Evolutionary conservation across 1,140 invertebrate species (phyloP).

Genomic region (Drosophila bifasciata): DNA sequence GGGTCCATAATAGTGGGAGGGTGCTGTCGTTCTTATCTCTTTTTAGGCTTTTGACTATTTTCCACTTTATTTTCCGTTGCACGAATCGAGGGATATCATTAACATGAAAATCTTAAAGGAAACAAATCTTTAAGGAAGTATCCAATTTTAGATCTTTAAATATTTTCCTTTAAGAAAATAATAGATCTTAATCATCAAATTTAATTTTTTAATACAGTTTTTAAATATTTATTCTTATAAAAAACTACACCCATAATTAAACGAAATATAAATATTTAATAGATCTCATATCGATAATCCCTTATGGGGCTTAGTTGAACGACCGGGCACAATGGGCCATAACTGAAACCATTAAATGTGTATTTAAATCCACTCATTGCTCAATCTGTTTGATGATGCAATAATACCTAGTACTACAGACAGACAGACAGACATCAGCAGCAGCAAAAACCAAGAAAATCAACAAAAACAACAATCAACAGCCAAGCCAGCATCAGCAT

Average conservation of each 20-base stretch:
- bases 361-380: conserved; percentile 62
- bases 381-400: conserved; percentile 62
- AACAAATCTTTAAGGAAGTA: background rate
- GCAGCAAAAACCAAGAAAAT: conserved; percentile 40
- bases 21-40: background rate
- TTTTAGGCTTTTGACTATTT: background rate
- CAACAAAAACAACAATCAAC: conserved; percentile 42
- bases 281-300: conserved; percentile 15
- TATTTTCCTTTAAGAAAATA: too few relatives aligned
- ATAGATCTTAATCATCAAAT: too few relatives aligned
- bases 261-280: background rate
- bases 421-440: conserved; percentile 25
- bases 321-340: conserved; percentile 33
- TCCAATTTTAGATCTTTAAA: too few relatives aligned
- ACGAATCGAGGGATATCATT: background rate
- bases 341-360: conserved; percentile 41
- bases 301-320: conserved; percentile 24
- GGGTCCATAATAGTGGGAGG: background rate
- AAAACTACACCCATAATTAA: conserved; percentile 24
- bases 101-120: too few relatives aligned
- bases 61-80: too few relatives aligned
- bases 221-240: too few relatives aligned
- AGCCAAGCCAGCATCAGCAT: conserved; percentile 35
- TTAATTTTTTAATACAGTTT: too few relatives aligned
- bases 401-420: conserved; percentile 43